phyloP scores from a whole-genome alignment of 2,113 vertebrate genomes.

The Dicerorhinus sumatrensis region DNA sequence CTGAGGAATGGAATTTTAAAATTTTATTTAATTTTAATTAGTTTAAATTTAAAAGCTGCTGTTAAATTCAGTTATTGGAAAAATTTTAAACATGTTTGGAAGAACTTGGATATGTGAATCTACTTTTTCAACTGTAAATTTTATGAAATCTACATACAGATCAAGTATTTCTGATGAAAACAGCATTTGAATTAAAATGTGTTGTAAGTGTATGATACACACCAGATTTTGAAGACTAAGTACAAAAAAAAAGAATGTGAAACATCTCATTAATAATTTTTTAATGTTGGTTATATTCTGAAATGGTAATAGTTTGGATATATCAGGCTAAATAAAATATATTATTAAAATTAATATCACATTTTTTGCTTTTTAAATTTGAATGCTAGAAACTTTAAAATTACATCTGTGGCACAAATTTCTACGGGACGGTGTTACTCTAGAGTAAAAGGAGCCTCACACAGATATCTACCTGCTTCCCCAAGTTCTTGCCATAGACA shows the following conservation, averaged over 20 bases:
- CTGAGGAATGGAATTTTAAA: neutral
- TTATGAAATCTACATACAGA: neutral
- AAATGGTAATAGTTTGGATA: neutral
- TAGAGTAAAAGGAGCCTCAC: neutral
- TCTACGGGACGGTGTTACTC: neutral
- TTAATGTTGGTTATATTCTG: conserved; percentile 6
- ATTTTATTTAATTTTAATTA: conserved; percentile 40
- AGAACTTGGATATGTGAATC: neutral
- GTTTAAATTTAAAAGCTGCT: conserved; percentile 16
- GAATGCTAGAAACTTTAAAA: neutral
- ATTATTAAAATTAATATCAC: conserved; percentile 23
- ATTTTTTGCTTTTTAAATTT: conserved; percentile 42
- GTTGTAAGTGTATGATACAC: neutral
- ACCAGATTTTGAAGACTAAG: neutral
- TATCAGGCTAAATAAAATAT: neutral
- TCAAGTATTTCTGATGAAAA: conserved; percentile 32
- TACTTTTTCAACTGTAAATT: conserved; percentile 9
- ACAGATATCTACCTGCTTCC: neutral
- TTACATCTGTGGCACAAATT: neutral
- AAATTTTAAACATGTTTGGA: neutral
- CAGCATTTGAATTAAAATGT: conserved; percentile 23
- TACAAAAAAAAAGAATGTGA: neutral
- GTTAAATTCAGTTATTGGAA: neutral
- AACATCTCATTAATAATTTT: neutral
- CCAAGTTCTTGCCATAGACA: neutral